phyloP scores from a whole-genome alignment of 2,113 vertebrate genomes.

The Callocephalon fimbriatum region DNA sequence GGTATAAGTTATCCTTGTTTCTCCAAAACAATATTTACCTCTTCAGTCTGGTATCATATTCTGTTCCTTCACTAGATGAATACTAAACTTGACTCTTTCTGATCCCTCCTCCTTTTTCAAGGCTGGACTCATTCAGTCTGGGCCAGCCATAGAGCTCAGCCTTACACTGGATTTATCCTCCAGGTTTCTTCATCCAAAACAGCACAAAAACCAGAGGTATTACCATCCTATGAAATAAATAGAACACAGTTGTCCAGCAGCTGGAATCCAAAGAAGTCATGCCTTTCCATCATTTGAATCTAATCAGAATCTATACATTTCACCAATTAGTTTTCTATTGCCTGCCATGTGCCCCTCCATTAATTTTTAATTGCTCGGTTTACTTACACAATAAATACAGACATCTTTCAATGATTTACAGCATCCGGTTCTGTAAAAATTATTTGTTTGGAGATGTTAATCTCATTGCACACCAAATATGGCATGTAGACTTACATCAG shows the following conservation, averaged over 20 bases:
- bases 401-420: background rate
- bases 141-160: background rate
- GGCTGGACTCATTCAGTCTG: background rate
- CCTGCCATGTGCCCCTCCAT: background rate
- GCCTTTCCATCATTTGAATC: background rate
- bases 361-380: background rate
- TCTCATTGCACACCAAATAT: background rate
- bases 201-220: background rate
- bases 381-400: background rate
- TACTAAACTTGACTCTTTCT: background rate
- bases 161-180: background rate
- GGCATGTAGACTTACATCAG: background rate
- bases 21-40: background rate
- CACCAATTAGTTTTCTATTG: background rate
- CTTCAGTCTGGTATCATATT: background rate
- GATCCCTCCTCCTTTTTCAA: background rate
- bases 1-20: background rate
- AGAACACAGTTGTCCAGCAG: background rate
- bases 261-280: background rate
- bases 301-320: background rate
- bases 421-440: background rate
- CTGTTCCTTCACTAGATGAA: background rate
- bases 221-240: background rate
- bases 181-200: background rate
- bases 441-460: background rate